These are phyloP conservation scores for Mandrillus leucophaeus DNA, from an alignment of 2,113 vertebrate species.

Conservation along the genomic window DNA sequence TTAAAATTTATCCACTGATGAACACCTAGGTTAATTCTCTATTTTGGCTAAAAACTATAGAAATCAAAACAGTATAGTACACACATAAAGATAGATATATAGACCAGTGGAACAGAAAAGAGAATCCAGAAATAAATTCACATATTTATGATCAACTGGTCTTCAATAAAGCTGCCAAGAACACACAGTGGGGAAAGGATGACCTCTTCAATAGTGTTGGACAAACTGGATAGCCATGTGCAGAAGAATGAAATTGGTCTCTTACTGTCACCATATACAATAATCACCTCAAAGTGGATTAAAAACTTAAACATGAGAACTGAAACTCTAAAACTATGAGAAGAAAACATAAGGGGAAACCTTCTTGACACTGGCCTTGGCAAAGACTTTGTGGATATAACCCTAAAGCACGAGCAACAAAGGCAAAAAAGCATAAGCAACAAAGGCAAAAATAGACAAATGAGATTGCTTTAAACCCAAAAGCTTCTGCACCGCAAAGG, in stretches of 20 bases:
- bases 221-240: background rate
- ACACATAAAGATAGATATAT: background rate
- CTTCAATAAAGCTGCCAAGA: background rate
- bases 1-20: background rate
- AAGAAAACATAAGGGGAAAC: background rate
- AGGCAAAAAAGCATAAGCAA: background rate
- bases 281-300: background rate
- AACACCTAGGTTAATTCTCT: background rate
- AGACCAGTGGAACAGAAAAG: background rate
- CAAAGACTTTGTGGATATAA: background rate
- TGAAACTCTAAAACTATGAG: background rate
- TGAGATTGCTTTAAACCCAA: background rate
- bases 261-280: background rate
- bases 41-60: background rate
- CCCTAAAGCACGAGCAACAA: background rate
- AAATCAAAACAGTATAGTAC: background rate
- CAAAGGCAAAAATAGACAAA: background rate
- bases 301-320: background rate
- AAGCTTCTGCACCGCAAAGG: background rate
- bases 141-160: background rate
- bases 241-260: background rate
- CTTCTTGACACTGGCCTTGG: background rate
- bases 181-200: background rate
- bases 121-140: background rate
- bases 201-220: background rate